These are phyloP conservation scores for Dicerorhinus sumatrensis DNA, from an alignment of 2,113 vertebrate genomes.

Conservation along the genomic window DNA sequence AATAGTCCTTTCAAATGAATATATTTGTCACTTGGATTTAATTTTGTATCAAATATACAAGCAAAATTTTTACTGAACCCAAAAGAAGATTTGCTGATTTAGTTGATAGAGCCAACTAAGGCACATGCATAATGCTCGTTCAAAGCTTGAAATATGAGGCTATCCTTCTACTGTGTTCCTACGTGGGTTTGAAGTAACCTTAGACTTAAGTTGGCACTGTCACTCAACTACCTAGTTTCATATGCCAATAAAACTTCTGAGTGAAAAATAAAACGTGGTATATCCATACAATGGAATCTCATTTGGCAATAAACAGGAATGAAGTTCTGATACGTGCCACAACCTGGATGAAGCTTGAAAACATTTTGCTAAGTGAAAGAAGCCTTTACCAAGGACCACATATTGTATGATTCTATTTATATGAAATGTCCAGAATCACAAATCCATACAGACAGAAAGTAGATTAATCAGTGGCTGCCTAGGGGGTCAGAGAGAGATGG, in stretches of 20 bases:
- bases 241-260: neutral
- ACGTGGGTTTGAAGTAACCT: neutral
- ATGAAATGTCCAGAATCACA: neutral
- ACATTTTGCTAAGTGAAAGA: neutral
- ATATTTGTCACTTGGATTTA: neutral
- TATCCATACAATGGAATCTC: neutral
- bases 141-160: conserved; percentile 6
- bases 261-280: neutral
- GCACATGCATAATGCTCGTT: neutral
- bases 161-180: neutral
- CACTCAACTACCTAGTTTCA: neutral
- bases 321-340: neutral
- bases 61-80: conserved; percentile 14
- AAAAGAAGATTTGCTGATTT: neutral
- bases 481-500: neutral
- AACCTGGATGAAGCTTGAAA: neutral
- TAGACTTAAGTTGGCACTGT: neutral
- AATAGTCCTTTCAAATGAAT: neutral
- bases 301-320: neutral
- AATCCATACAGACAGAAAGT: neutral
- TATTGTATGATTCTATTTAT: neutral
- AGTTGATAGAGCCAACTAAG: neutral
- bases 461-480: neutral
- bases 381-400: neutral
- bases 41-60: neutral